These are phyloP conservation scores for Apteryx owenii DNA, from an alignment of 2,113 vertebrate species.

Conservation along the genomic window DNA sequence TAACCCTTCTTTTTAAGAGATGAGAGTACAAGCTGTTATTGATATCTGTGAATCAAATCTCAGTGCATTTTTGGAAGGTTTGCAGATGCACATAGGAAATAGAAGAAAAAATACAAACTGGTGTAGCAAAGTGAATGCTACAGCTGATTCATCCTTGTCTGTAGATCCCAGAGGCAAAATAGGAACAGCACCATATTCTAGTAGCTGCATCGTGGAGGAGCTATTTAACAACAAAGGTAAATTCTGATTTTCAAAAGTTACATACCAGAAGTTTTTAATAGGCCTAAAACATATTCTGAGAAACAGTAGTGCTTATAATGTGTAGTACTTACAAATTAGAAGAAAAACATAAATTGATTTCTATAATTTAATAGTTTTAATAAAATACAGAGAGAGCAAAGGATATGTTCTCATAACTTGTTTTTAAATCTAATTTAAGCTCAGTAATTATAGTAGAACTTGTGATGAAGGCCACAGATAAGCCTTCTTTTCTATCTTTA, in stretches of 20 bases:
- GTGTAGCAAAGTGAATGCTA: background rate
- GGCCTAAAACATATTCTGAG: background rate
- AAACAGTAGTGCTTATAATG: background rate
- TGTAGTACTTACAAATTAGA: background rate
- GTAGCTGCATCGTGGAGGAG: background rate
- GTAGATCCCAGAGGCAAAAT: background rate
- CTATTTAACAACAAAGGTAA: background rate
- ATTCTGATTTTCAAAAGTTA: background rate
- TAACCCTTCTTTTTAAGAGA: background rate
- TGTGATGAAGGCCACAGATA: slow-evolving; percentile 52
- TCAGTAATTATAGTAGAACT: slow-evolving; percentile 38
- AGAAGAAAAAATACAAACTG: background rate
- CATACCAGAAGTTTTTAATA: background rate
- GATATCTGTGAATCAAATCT: background rate
- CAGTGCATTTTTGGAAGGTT: background rate
- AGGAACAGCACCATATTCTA: background rate
- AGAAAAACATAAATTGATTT: background rate
- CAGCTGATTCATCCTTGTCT: background rate
- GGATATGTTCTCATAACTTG: background rate
- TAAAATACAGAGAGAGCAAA: background rate
- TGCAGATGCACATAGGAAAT: background rate
- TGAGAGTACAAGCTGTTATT: background rate
- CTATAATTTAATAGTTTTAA: background rate
- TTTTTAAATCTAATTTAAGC: slow-evolving; percentile 38
- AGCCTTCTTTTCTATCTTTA: slow-evolving; percentile 66